Evolutionary conservation across 1,140 invertebrate species (phyloP), one percentile per base, ranked within the genome.

Genomic region (Hermetia illucens): DNA sequence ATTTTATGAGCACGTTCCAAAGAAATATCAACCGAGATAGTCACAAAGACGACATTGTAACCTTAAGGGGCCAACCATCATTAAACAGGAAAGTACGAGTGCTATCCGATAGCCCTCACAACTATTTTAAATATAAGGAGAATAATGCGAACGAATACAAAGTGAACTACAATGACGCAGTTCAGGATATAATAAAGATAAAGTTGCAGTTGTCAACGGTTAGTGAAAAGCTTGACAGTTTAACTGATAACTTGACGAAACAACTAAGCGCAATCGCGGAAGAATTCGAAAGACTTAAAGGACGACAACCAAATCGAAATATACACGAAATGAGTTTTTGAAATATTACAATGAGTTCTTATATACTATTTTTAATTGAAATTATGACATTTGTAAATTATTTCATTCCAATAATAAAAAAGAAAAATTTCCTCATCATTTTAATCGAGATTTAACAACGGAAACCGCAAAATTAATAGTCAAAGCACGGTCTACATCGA

Each of bases 1-100:
- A 58, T 55, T 62, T 60, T 40, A 58, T 55, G 31, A 46, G 49
- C 33, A 40, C 58, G 31, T 60, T 60, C 5, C 54, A 51, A 25
- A 34, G 33, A 34, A 35, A 16, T 20, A 5, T 35, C 12, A 16
- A 12, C 10, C 21, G n/a, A 3, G 5, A 35, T n/a, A 35, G 3
- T 4, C 8, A 12, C 15, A 5, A 12, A 20, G 24, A 44, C 47
- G 20, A 56, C 48, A 31, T 12, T 58, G 21, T 50, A 58, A 38
- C 47, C 50, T 0, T 48, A 44, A 36, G 31, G 29, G 13, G 24
- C 18, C 22, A 27, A 38, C 17, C 33, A 43, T 24, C 43, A 38
- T 21, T 16, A 6, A 34, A 10, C 1, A 21, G 34, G 29, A 15
- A 13, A 3, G 20, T 16, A 35, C 18, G 33, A 5, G 22, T n/a